Conservation (phyloP, 2,888 invertebrate species). For the Hermaeophaga mercurialis region DNA sequence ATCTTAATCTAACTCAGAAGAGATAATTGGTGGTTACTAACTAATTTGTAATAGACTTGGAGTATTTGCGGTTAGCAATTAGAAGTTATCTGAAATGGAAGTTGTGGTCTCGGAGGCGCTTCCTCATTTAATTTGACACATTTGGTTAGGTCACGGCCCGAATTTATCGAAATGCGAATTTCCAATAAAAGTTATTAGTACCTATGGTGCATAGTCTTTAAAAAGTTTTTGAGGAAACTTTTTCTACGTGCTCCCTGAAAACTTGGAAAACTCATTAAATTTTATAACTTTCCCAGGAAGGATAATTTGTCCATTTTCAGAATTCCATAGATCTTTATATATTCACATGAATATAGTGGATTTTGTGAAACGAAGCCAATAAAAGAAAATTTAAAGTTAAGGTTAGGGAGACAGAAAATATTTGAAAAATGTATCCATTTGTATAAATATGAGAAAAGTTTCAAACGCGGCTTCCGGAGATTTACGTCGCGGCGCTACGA, state of each 20-base stretch:
- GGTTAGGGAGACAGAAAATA: slow-evolving; percentile 31
- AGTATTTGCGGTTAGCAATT: neutral
- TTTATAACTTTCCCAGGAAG: slow-evolving; percentile 18
- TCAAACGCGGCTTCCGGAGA: slow-evolving; percentile 42
- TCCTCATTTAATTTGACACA: neutral
- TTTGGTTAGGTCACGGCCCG: neutral
- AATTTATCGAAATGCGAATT: slow-evolving; percentile 9
- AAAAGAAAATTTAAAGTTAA: slow-evolving; percentile 28
- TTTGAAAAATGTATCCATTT: slow-evolving; percentile 39
- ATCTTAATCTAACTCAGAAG: neutral
- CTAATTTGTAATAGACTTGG: neutral
- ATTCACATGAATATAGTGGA: slow-evolving; percentile 35
- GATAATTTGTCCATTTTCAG: slow-evolving; percentile 29
- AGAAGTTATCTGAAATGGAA: neutral
- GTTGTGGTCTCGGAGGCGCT: neutral
- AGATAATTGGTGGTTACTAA: neutral
- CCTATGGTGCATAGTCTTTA: slow-evolving; percentile 14
- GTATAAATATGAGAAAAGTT: slow-evolving; percentile 42
- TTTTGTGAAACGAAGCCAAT: slow-evolving; percentile 33
- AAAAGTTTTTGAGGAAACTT: slow-evolving; percentile 15
- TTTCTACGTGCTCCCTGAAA: slow-evolving; percentile 17
- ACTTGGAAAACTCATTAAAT: slow-evolving; percentile 24
- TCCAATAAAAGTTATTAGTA: slow-evolving; percentile 1
- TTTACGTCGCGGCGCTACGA: slow-evolving; percentile 45
- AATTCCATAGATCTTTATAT: slow-evolving; percentile 32